Conservation (phyloP, 1,140 invertebrate species). For the Diploscapter pachys region DNA sequence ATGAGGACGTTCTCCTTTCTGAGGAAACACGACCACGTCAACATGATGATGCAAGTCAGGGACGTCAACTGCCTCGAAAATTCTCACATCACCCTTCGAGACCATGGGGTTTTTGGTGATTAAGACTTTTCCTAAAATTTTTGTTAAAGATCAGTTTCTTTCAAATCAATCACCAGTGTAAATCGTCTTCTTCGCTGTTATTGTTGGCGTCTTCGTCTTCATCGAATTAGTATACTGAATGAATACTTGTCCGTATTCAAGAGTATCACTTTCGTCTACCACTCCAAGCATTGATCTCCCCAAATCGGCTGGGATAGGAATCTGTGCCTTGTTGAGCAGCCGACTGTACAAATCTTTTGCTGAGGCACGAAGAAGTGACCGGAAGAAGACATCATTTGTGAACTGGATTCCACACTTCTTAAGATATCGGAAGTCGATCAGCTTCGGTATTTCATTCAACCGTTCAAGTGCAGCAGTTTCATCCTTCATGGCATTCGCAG, state of each 20-base stretch:
- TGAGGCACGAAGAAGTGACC: no score
- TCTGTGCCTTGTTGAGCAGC: slow-evolving; percentile 25
- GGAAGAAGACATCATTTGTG: no score
- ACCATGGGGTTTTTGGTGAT: slow-evolving; percentile 61
- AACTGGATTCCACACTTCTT: no score
- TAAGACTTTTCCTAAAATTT: slow-evolving; percentile 37
- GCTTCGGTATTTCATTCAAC: no score
- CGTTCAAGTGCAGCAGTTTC: no score
- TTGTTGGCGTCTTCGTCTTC: no score
- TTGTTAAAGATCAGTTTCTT: no score
- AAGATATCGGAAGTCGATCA: no score
- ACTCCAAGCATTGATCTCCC: slow-evolving; percentile 60
- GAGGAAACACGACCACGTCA: slow-evolving; percentile 62
- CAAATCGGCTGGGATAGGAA: slow-evolving; percentile 49
- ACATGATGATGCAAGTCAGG: slow-evolving; percentile 55
- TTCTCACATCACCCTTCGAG: slow-evolving; percentile 61
- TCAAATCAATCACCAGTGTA: no score
- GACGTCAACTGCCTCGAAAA: slow-evolving; percentile 58
- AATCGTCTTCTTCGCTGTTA: no score
- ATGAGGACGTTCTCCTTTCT: slow-evolving; percentile 59
- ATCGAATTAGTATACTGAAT: slow-evolving; percentile 50
- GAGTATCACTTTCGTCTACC: slow-evolving; percentile 57
- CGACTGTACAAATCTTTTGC: no score
- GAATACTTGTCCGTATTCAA: slow-evolving; percentile 61
- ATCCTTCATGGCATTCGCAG: no score